phyloP scores from a whole-genome alignment of 2,797 vertebrate species.

The Halcyon badia region DNA sequence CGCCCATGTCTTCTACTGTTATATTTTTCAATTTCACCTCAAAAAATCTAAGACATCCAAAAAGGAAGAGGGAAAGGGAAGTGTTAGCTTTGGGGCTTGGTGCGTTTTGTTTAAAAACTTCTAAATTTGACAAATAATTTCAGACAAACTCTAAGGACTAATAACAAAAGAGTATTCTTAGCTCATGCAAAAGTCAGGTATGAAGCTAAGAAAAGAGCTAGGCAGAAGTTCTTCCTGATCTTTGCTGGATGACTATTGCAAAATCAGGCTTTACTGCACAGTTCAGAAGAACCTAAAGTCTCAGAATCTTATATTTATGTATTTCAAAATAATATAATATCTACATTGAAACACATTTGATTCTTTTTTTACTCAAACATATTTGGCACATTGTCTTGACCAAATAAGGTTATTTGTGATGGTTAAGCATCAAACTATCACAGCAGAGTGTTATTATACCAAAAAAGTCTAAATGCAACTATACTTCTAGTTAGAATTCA shows the following conservation, averaged over 20 bases:
- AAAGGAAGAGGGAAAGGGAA: not conserved
- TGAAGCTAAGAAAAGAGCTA: not conserved
- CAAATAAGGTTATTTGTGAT: not conserved
- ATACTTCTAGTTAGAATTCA: rapidly evolving
- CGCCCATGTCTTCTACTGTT: not conserved
- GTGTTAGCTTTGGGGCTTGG: not conserved
- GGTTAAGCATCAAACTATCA: not conserved
- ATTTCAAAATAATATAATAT: not conserved
- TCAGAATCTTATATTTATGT: not conserved
- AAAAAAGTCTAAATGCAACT: not conserved
- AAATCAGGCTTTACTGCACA: not conserved
- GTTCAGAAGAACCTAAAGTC: not conserved
- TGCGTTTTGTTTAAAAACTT: not conserved
- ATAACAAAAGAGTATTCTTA: not conserved
- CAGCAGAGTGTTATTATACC: not conserved
- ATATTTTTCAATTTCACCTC: not conserved
- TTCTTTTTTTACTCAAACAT: not conserved
- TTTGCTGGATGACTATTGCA: not conserved
- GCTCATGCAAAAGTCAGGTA: not conserved
- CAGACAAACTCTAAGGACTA: not conserved
- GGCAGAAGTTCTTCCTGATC: not conserved
- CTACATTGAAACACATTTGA: not conserved
- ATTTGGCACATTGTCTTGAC: not conserved
- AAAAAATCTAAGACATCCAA: not conserved
- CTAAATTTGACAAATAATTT: not conserved